phyloP scores from a whole-genome alignment of 2,113 vertebrate genomes.

The Carettochelys insculpta region DNA sequence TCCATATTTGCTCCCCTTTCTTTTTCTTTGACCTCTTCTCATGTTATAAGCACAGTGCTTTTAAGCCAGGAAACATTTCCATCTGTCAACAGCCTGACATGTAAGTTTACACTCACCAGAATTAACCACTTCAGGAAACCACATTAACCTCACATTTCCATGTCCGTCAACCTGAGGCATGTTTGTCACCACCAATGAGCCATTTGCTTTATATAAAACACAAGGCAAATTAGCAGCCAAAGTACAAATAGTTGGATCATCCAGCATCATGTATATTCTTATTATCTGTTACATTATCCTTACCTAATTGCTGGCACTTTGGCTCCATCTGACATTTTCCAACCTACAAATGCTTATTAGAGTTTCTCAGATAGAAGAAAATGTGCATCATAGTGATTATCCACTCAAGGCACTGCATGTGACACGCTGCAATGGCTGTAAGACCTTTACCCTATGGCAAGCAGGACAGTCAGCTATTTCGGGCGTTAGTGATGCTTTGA shows the following conservation, averaged over 20 bases:
- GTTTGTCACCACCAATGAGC: background rate
- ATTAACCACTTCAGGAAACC: background rate
- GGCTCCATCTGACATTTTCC: constrained; percentile 40
- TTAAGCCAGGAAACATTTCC: background rate
- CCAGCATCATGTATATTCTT: constrained; percentile 4
- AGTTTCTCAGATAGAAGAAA: constrained; percentile 37
- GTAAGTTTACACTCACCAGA: background rate
- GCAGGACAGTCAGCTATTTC: constrained; percentile 47
- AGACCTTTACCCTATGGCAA: constrained; percentile 47
- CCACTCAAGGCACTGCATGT: background rate
- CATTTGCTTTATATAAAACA: background rate
- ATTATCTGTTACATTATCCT: constrained; percentile 46
- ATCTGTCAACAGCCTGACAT: background rate
- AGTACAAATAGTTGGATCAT: constrained; percentile 11
- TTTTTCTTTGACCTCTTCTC: background rate
- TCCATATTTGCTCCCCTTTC: background rate
- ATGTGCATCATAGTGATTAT: constrained; percentile 42
- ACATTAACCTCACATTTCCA: background rate
- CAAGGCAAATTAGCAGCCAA: background rate
- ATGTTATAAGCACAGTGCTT: background rate
- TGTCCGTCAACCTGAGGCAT: background rate
- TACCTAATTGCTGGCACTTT: constrained; percentile 53
- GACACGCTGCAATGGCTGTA: constrained; percentile 8
- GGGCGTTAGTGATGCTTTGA: constrained; percentile 35
- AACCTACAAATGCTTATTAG: constrained; percentile 56